Conservation (phyloP, 2,797 vertebrate species). For the Merluccius polli region DNA sequence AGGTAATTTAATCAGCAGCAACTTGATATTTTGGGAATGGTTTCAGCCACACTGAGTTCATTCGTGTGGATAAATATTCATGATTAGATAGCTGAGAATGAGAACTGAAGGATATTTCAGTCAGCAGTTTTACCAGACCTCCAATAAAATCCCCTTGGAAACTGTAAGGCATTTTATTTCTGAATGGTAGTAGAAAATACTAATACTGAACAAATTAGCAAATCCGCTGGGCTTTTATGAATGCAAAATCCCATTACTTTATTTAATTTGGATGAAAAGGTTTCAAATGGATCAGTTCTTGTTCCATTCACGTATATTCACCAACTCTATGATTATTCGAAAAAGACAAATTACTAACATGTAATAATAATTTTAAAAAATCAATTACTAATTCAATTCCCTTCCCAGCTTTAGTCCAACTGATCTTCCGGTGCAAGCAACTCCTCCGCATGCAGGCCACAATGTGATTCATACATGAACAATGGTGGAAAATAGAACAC, state of each 20-base stretch:
- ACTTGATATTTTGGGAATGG: constrained; percentile 59
- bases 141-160: neutral
- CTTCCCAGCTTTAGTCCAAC: neutral
- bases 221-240: neutral
- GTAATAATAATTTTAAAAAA: neutral
- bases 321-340: neutral
- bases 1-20: constrained; percentile 58
- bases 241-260: neutral
- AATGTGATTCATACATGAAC: constrained; percentile 10
- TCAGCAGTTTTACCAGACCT: neutral
- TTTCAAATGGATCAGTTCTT: neutral
- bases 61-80: constrained; percentile 53
- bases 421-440: neutral
- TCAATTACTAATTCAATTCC: constrained; percentile 2
- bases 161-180: neutral
- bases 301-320: neutral
- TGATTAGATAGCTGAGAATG: constrained; percentile 37
- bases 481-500: neutral
- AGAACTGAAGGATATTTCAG: constrained; percentile 31
- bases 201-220: neutral
- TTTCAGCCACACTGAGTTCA: constrained; percentile 58
- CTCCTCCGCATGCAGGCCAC: neutral
- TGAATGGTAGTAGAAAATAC: constrained; percentile 1
- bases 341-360: neutral
- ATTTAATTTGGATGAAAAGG: neutral